Conservation (phyloP, 92 coral and sea anemone species). For the Palythoa heliodiscus region DNA sequence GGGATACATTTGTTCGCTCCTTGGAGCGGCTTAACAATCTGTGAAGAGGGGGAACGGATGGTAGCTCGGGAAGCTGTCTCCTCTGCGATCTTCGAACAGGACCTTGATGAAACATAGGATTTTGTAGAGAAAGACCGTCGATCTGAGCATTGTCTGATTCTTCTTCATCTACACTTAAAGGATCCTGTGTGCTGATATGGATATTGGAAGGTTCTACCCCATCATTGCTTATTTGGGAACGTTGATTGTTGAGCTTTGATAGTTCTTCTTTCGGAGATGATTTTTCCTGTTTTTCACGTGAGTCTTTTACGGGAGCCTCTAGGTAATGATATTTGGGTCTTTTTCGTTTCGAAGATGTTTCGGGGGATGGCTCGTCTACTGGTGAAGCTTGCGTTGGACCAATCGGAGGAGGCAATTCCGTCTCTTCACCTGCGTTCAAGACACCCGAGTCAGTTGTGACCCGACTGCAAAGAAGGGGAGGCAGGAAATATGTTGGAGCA, state of each 20-base stretch:
- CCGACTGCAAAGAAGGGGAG: conserved; percentile 19
- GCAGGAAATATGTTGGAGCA: conserved; percentile 34
- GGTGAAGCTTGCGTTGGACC: neutral
- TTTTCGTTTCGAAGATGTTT: neutral
- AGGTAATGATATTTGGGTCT: neutral
- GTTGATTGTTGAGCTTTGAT: neutral
- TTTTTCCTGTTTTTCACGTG: neutral
- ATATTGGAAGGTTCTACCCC: neutral
- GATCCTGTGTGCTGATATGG: neutral
- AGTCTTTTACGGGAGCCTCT: neutral
- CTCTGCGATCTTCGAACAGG: conserved; percentile 33
- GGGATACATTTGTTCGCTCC: too few relatives aligned
- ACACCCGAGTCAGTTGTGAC: conserved; percentile 2
- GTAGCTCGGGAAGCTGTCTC: conserved; percentile 22
- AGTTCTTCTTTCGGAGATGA: neutral
- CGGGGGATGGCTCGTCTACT: neutral
- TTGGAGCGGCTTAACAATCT: neutral
- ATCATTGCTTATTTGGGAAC: neutral
- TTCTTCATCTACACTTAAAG: neutral
- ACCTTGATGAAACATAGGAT: neutral
- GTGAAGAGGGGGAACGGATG: conserved; percentile 24
- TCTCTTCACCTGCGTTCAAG: neutral
- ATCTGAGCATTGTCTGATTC: conserved; percentile 11
- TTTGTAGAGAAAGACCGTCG: neutral
- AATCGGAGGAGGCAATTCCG: neutral